Conservation (phyloP, 2,797 vertebrate genomes). For the Lemur catta region DNA sequence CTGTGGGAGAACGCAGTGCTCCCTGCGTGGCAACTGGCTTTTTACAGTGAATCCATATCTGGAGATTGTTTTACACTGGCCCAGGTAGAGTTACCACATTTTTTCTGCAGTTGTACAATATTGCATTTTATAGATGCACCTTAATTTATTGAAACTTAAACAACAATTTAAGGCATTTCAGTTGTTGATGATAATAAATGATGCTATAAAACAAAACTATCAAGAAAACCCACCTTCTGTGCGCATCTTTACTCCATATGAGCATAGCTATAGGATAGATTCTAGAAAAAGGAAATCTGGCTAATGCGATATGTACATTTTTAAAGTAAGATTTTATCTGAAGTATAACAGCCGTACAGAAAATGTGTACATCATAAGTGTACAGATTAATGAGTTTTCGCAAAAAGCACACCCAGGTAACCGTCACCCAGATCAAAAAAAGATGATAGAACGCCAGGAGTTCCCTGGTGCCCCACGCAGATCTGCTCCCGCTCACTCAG, state of each 20-base stretch:
- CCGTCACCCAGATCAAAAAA: too few relatives aligned
- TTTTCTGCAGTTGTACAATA: not conserved
- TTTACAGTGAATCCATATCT: not conserved
- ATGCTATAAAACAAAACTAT: not conserved
- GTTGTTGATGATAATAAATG: too few relatives aligned
- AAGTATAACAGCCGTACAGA: not conserved
- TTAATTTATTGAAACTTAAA: not conserved
- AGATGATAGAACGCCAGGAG: accelerated
- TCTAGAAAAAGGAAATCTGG: not conserved
- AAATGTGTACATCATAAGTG: not conserved
- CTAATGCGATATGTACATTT: not conserved
- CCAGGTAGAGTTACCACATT: not conserved
- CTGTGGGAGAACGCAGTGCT: accelerated
- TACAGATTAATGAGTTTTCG: not conserved
- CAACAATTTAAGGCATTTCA: accelerated
- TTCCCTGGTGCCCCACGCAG: accelerated
- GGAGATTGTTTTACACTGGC: too few relatives aligned
- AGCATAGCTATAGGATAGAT: too few relatives aligned
- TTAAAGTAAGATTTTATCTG: not conserved
- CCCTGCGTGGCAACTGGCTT: not conserved
- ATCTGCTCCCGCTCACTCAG: accelerated
- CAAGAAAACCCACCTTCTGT: accelerated
- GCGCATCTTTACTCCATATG: not conserved
- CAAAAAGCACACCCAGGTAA: not conserved
- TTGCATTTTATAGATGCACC: accelerated